These are phyloP conservation scores for Temnopleurus reevesii DNA, from an alignment of 53 echinoderm and acorn worm genomes.

Conservation along the genomic window DNA sequence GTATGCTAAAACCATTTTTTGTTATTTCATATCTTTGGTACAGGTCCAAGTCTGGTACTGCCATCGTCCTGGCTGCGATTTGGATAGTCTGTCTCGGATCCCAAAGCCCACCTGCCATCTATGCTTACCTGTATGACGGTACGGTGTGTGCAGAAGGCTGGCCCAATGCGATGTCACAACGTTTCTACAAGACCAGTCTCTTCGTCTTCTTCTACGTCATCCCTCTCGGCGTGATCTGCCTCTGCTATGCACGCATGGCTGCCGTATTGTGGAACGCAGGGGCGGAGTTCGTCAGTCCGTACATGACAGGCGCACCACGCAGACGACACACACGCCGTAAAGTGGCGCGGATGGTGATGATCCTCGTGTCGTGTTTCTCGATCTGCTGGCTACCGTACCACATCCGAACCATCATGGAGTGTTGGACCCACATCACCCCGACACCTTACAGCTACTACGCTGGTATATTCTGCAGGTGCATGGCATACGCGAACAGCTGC, in stretches of 20 bases:
- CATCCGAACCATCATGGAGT: conserved; percentile 50
- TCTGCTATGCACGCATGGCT: conserved; percentile 90
- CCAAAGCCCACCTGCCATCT: conserved; percentile 50
- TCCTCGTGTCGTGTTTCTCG: conserved; percentile 81
- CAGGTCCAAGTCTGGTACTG: conserved; percentile 79
- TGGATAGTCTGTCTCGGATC: conserved; percentile 72
- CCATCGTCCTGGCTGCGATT: conserved; percentile 64
- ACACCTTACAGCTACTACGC: conserved; percentile 57
- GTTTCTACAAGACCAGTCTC: conserved; percentile 67
- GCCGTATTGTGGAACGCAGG: conserved; percentile 75
- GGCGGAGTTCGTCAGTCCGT: conserved; percentile 67
- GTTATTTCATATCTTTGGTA: not conserved
- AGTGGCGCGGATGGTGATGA: conserved; percentile 88
- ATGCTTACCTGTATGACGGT: not conserved
- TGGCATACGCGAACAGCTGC: conserved; percentile 86
- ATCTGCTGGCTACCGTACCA: conserved; percentile 91
- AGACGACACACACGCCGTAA: conserved; percentile 80
- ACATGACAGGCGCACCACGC: conserved; percentile 69
- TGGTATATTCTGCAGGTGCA: conserved; percentile 59
- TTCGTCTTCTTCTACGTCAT: conserved; percentile 80
- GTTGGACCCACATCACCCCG: conserved; percentile 18
- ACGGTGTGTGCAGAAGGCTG: conserved; percentile 74
- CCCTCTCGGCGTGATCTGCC: conserved; percentile 74
- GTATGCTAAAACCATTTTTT: too few species aligned
- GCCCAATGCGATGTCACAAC: conserved; percentile 36